Base-by-base conservation (phyloP, 2,888 invertebrate species). In the Brassicogethes aeneus region DNA sequence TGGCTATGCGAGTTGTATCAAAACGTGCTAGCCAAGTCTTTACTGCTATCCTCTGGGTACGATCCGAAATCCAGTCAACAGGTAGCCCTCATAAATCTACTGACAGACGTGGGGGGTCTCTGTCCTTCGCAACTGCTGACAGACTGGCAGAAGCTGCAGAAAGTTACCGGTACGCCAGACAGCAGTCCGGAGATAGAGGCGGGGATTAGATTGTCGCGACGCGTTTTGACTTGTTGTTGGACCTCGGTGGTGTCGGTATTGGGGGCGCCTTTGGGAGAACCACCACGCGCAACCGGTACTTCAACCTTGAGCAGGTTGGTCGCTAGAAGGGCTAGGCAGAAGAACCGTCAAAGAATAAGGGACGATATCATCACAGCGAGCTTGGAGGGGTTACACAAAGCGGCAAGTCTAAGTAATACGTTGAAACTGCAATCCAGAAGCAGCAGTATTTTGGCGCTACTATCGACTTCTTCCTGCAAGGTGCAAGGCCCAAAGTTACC, bases 1-100 rank as follows among this genome's bases (percentile, higher is more conserved):
- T 96, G 95, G 95, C 75, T 96, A 2, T 80, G 89, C 23, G 93
- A 95, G 60, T 72, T 96, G 3, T 96, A 94, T 61, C 90, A 90
- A 56, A 87, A 85, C 60, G 81, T 93, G 1, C 70, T 92, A 2
- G 77, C 83, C 0, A 76, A 76, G 41, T 84, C 85, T 55, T 65
- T 89, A 7, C 68, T 90, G n/a, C 76, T 79, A 50, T 72, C 75
- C 38, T 79, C 82, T 35, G 83, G 84, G 1, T 77, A 76, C 51
- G 76, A 79, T 55, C 78, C 77, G 43, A 67, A 67, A 46, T 60
- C 61, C 8, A 57, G 63, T 16, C 74, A 74, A 44, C 77, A 79
- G 57, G 73, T 73, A 45, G 82, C 87, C 0, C 70, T 89, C 2
- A 74, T 85, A 23, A 84, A 84, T 65, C 71, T 88, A 33, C 65